A percentile compares a stretch with the other conserved stretches of the same genome.
These are phyloP conservation scores for Malurus cyaneus DNA, from an alignment of 2,113 vertebrate genomes.

Conservation along the genomic window DNA sequence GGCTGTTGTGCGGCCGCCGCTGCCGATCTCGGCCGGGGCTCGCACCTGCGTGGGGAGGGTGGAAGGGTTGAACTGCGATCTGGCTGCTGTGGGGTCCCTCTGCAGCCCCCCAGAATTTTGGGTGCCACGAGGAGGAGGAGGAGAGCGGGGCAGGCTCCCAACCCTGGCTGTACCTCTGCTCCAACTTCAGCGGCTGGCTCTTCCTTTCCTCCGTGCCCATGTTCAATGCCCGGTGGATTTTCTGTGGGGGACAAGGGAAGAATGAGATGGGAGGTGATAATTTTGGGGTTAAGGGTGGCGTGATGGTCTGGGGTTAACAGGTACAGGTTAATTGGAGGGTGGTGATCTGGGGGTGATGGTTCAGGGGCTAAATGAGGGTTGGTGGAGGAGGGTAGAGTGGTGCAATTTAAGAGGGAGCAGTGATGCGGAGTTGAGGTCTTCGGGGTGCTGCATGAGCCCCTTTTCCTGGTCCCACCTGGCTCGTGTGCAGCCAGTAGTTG, in stretches of 20 bases:
- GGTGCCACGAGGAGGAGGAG: neutral
- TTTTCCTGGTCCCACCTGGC: slow-evolving; percentile 76
- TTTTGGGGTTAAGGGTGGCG: neutral
- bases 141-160: neutral
- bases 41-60: slow-evolving; percentile 2
- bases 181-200: slow-evolving; percentile 56
- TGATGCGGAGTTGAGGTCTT: accelerated
- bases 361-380: neutral
- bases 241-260: slow-evolving; percentile 67
- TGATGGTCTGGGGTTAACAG: neutral
- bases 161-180: slow-evolving; percentile 70
- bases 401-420: neutral
- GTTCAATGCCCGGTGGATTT: slow-evolving; percentile 91
- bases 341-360: neutral
- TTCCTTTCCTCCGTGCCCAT: slow-evolving; percentile 74
- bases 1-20: neutral
- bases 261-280: neutral
- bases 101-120: accelerated
- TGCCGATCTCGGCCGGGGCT: slow-evolving; percentile 29
- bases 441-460: accelerated
- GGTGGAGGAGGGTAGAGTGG: neutral
- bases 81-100: neutral
- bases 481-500: slow-evolving; percentile 92
- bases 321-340: neutral
- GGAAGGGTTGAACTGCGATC: neutral